phyloP scores from a whole-genome alignment of 2,888 invertebrate species.

The Seira ritae region DNA sequence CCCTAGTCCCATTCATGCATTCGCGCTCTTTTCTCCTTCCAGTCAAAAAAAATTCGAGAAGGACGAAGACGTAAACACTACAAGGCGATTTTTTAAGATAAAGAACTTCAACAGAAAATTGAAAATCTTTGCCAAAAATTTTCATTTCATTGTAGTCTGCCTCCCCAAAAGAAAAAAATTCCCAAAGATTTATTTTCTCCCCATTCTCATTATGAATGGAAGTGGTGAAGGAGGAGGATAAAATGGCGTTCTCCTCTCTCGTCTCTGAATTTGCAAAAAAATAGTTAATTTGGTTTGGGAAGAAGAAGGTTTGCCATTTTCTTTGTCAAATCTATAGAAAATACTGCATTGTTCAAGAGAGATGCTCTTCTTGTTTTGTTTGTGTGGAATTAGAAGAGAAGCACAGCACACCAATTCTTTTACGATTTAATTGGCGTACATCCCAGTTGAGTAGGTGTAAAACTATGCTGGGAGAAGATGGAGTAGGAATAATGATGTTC shows the following conservation, averaged over 20 bases:
- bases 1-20: neutral
- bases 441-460: constrained; percentile 58
- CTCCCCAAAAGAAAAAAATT: neutral
- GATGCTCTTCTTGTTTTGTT: neutral
- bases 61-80: too few species aligned
- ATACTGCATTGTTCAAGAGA: constrained; percentile 27
- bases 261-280: constrained; percentile 2
- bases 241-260: neutral
- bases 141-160: neutral
- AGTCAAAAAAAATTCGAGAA: neutral
- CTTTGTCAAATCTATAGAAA: constrained; percentile 1
- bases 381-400: constrained; percentile 19
- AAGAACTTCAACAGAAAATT: neutral
- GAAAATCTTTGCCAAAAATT: neutral
- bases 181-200: neutral
- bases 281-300: neutral
- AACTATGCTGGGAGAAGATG: constrained; percentile 29
- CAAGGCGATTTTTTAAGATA: neutral
- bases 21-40: neutral
- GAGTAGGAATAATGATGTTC: constrained; percentile 12
- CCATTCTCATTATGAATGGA: constrained; percentile 6
- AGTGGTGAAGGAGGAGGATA: neutral
- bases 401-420: constrained; percentile 31
- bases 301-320: constrained; percentile 35
- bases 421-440: constrained; percentile 54